A percentile compares a stretch with the other conserved stretches of the same genome.
These are phyloP conservation scores for Drosophila pallidifrons DNA, from an alignment of 1,140 invertebrate genomes.

Conservation along the genomic window DNA sequence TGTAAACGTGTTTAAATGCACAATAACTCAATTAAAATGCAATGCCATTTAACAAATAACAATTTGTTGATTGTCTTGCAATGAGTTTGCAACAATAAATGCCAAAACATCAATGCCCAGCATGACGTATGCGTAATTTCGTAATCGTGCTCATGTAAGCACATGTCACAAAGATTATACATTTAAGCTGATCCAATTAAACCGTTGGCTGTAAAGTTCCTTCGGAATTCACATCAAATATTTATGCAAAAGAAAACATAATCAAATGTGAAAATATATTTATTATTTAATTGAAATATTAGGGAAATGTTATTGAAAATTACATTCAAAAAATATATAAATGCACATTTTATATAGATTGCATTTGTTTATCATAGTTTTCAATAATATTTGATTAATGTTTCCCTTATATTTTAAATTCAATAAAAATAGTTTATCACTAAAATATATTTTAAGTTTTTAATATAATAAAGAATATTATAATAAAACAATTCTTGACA, in stretches of 20 bases:
- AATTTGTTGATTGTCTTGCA: conserved; percentile 58
- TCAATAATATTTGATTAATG: no score
- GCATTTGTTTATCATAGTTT: no score
- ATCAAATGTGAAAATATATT: no score
- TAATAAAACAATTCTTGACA: background rate
- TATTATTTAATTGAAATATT: no score
- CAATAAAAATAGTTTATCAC: no score
- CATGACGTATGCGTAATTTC: conserved; percentile 20
- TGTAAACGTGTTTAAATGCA: conserved; percentile 35
- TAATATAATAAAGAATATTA: no score
- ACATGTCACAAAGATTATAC: background rate
- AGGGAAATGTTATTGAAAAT: no score
- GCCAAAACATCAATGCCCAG: background rate
- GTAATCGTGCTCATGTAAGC: background rate
- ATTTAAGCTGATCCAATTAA: background rate
- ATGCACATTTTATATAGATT: no score
- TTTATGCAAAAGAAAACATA: background rate
- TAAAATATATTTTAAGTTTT: no score
- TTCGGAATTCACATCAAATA: background rate
- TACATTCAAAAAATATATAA: no score
- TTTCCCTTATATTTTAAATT: no score
- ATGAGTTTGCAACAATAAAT: conserved; percentile 33
- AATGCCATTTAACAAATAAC: conserved; percentile 67
- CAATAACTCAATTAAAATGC: conserved; percentile 66
- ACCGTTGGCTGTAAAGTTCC: background rate